Conservation (phyloP, 2,888 invertebrate genomes). For the Apotomis turbidana region DNA sequence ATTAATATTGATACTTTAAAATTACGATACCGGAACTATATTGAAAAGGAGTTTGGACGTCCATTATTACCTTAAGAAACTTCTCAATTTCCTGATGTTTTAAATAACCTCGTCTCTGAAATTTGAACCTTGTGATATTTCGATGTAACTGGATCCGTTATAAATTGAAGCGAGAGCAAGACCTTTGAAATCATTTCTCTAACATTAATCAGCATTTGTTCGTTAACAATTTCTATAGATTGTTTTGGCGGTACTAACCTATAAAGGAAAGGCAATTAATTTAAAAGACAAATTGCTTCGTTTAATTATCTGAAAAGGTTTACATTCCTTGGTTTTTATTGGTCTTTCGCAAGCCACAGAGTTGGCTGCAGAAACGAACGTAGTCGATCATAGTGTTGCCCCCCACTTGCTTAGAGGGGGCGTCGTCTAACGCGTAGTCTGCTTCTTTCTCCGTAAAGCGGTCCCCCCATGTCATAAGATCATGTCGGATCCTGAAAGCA, state of each 20-base stretch:
- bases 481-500: conserved; percentile 84
- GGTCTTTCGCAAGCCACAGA: conserved; percentile 84
- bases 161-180: background rate
- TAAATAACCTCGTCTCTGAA: conserved; percentile 45
- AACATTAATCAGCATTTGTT: conserved; percentile 15
- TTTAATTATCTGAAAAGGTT: conserved; percentile 8
- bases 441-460: conserved; percentile 86
- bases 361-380: conserved; percentile 84
- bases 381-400: conserved; percentile 85
- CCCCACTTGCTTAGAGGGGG: conserved; percentile 82
- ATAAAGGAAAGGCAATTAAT: conserved; percentile 19
- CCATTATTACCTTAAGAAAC: conserved; percentile 49
- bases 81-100: conserved; percentile 48
- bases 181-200: conserved; percentile 9
- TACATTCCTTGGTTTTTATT: conserved; percentile 53
- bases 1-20: conserved; percentile 32
- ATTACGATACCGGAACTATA: conserved; percentile 22
- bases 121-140: conserved; percentile 19
- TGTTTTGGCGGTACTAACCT: conserved; percentile 2
- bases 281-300: conserved; percentile 7
- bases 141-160: conserved; percentile 20
- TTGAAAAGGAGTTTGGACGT: conserved; percentile 35
- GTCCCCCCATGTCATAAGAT: conserved; percentile 87
- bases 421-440: conserved; percentile 85
- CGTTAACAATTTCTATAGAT: conserved; percentile 4